phyloP scores from a whole-genome alignment of 2,113 vertebrate genomes.

The Chlamydotis undulata region DNA sequence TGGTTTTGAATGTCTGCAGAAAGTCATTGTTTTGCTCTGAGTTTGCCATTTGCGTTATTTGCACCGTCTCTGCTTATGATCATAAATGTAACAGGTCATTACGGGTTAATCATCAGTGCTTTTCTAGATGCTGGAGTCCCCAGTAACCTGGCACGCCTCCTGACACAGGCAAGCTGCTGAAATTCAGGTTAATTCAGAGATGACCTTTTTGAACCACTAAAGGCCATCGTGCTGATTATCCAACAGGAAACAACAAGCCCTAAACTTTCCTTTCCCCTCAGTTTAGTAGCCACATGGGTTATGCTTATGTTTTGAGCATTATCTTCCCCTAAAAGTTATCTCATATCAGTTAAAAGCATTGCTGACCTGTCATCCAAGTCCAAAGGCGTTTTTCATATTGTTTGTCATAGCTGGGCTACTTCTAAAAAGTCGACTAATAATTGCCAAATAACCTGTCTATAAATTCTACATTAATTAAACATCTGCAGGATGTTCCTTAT shows the following conservation, averaged over 20 bases:
- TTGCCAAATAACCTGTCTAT: not conserved
- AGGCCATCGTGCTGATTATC: not conserved
- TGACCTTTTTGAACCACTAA: not conserved
- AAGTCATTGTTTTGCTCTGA: not conserved
- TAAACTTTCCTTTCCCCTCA: not conserved
- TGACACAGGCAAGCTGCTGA: not conserved
- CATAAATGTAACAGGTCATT: not conserved
- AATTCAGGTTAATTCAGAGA: not conserved
- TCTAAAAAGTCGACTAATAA: not conserved
- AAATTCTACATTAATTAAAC: not conserved
- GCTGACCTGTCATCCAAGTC: not conserved
- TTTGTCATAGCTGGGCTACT: not conserved
- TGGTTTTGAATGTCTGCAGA: not conserved
- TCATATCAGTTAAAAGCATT: not conserved
- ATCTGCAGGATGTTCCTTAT: not conserved
- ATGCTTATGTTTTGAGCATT: not conserved
- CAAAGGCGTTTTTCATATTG: not conserved
- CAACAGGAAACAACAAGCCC: not conserved
- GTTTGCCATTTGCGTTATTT: not conserved
- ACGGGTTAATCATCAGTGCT: not conserved
- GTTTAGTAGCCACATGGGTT: not conserved
- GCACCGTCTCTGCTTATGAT: rapidly evolving
- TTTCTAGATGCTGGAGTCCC: not conserved
- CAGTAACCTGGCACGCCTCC: not conserved
- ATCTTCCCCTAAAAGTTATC: not conserved